A percentile compares a stretch with the other conserved stretches of the same genome.
Conservation (phyloP, 2,797 vertebrate species). For the Tragelaphus oryx region DNA sequence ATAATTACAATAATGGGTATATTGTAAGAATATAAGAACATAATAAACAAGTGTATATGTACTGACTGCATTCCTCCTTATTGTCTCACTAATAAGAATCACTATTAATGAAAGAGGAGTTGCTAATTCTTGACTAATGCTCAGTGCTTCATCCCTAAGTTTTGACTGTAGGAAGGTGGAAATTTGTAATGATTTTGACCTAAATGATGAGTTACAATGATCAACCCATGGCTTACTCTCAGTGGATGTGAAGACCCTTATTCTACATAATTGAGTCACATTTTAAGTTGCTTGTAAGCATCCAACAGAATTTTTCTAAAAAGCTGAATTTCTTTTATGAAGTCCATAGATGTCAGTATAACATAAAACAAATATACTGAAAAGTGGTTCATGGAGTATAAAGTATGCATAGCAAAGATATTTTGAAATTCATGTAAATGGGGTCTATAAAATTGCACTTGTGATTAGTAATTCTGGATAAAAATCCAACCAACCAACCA, state of each 20-base stretch:
- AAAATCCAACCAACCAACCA: background rate
- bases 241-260: background rate
- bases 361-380: slow-evolving; percentile 59
- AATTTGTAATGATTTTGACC: background rate
- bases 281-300: slow-evolving; percentile 17
- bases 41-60: background rate
- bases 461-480: slow-evolving; percentile 24
- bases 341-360: slow-evolving; percentile 74
- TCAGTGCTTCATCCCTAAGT: background rate
- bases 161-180: background rate
- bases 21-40: background rate
- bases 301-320: slow-evolving; percentile 25
- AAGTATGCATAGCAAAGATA: slow-evolving; percentile 1
- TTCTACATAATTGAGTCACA: background rate
- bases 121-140: background rate
- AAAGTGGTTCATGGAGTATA: slow-evolving; percentile 11
- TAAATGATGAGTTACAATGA: background rate
- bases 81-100: background rate
- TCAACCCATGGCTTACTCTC: background rate
- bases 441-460: slow-evolving; percentile 4
- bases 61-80: background rate
- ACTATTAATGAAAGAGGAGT: background rate
- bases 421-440: slow-evolving; percentile 39
- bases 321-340: slow-evolving; percentile 63
- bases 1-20: background rate